Conservation (phyloP, 2,888 invertebrate species). For the Yponomeuta plumbellus region DNA sequence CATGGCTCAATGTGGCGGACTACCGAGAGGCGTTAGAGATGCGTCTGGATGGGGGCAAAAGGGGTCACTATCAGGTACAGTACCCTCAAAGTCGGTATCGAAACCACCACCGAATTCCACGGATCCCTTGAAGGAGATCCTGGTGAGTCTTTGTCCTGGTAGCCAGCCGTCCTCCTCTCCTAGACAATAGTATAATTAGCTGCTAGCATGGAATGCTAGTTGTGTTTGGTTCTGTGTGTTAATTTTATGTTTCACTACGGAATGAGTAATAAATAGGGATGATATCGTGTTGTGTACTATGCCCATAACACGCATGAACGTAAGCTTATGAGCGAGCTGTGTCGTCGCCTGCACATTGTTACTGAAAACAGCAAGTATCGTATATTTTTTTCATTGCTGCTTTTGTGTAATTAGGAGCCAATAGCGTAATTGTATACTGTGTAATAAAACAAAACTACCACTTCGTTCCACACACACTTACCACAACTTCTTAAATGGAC, state of each 20-base stretch:
- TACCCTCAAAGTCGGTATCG: constrained; percentile 71
- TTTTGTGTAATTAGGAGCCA: background rate
- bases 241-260: background rate
- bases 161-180: constrained; percentile 72
- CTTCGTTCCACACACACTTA: constrained; percentile 3
- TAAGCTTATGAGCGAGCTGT: constrained; percentile 6
- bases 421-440: background rate
- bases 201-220: constrained; percentile 18
- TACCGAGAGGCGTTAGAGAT: constrained; percentile 5
- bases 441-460: constrained; percentile 1
- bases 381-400: background rate
- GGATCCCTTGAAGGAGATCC: constrained; percentile 69
- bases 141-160: constrained; percentile 73
- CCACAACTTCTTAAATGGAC: constrained; percentile 9
- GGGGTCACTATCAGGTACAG: constrained; percentile 61
- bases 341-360: background rate
- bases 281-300: no score
- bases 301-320: background rate
- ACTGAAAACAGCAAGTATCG: background rate
- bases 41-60: constrained; percentile 28
- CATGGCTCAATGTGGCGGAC: constrained; percentile 11
- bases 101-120: constrained; percentile 72
- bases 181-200: constrained; percentile 61
- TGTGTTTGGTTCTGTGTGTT: constrained; percentile 30
- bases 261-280: no score